Percentiles rank a stretch among this genome's conserved stretches.
Conservation (phyloP, 2,113 vertebrate species). For the Pristiophorus japonicus region DNA sequence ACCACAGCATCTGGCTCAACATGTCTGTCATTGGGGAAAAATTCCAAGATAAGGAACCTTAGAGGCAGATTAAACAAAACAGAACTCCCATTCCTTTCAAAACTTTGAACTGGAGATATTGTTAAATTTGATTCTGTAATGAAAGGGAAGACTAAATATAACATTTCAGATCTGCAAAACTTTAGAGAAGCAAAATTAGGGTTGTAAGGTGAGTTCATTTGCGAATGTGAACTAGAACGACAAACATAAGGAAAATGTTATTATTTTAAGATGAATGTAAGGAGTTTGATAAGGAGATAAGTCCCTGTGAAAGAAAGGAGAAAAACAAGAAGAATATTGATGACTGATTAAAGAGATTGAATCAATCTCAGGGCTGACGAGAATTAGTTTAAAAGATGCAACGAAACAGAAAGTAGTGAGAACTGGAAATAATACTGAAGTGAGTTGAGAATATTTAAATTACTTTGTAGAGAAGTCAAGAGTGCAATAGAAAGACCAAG, state of each 20-base stretch:
- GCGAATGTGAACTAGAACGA: not conserved
- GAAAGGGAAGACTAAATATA: not conserved
- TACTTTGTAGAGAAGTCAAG: too few relatives aligned
- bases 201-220: not conserved
- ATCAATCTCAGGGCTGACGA: not conserved
- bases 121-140: not conserved
- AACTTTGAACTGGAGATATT: not conserved
- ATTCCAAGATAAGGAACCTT: not conserved
- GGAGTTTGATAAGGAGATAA: not conserved
- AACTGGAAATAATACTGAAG: too few relatives aligned
- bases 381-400: not conserved
- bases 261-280: not conserved
- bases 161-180: not conserved
- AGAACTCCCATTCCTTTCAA: not conserved
- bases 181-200: not conserved
- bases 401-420: not conserved
- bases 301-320: not conserved
- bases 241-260: not conserved
- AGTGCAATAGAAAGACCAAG: too few relatives aligned
- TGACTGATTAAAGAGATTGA: not conserved
- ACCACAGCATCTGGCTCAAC: not conserved
- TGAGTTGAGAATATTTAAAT: too few relatives aligned
- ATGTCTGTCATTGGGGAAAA: not conserved
- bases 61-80: not conserved
- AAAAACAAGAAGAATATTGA: not conserved